Percentiles rank a stretch among this genome's conserved stretches.
Conservation (phyloP, 1,140 invertebrate genomes). For the Pseudomyrmex cubaensis region DNA sequence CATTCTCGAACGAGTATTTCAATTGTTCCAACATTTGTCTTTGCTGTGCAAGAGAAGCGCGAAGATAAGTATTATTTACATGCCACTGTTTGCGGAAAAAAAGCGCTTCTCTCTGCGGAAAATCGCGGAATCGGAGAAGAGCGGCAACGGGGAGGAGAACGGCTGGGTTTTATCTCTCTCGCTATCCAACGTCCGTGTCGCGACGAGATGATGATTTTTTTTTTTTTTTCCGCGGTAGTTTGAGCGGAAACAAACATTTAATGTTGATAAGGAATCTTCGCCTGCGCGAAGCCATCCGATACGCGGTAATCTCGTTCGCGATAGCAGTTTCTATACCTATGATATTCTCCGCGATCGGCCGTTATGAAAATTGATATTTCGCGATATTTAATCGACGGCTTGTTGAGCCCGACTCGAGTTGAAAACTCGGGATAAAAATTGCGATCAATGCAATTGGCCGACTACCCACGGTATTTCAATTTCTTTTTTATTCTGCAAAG, state of each 20-base stretch:
- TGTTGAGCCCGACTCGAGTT: too few relatives aligned
- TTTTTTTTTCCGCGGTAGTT: conserved; percentile 7
- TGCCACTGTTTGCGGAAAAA: not conserved
- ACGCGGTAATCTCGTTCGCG: conserved; percentile 40
- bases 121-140: not conserved
- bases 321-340: conserved; percentile 42
- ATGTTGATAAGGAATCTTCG: conserved; percentile 58
- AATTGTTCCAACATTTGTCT: conserved; percentile 22
- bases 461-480: too few relatives aligned
- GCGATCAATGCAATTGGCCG: not conserved
- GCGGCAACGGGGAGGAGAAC: not conserved
- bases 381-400: too few relatives aligned
- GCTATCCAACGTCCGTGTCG: conserved; percentile 7
- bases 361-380: conserved; percentile 24
- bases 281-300: conserved; percentile 55
- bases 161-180: conserved; percentile 48
- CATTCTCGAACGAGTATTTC: not conserved
- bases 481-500: too few relatives aligned
- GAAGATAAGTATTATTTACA: conserved; percentile 14
- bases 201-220: conserved; percentile 19
- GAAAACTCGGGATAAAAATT: too few relatives aligned
- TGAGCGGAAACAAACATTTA: conserved; percentile 54
- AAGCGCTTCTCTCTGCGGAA: conserved; percentile 8
- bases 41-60: conserved; percentile 8
- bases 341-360: conserved; percentile 15